Conservation (phyloP, 2,113 vertebrate species). For the Muntiacus muntjak region DNA sequence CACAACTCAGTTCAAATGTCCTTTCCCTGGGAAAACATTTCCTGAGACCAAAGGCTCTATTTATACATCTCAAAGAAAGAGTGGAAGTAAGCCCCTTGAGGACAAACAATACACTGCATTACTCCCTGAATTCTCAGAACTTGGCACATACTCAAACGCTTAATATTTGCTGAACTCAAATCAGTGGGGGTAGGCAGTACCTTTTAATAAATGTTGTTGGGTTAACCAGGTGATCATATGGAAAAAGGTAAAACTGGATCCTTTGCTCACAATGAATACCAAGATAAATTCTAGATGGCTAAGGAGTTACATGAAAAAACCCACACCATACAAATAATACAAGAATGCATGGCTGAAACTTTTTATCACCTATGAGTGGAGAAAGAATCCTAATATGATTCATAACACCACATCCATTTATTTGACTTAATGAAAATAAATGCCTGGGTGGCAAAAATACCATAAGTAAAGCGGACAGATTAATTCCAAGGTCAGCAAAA, state of each 20-base stretch:
- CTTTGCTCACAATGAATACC: not conserved
- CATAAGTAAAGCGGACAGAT: not conserved
- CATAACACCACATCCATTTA: not conserved
- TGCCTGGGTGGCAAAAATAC: not conserved
- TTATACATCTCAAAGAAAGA: not conserved
- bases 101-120: not conserved
- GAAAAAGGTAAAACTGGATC: not conserved
- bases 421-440: not conserved
- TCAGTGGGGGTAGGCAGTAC: not conserved
- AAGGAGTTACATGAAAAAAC: not conserved
- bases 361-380: not conserved
- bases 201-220: not conserved
- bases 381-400: not conserved
- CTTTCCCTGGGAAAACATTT: not conserved
- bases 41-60: not conserved
- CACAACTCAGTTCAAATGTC: not conserved
- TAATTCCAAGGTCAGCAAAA: not conserved
- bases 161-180: not conserved
- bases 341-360: not conserved
- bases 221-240: not conserved
- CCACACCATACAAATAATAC: not conserved
- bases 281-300: not conserved
- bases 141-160: not conserved
- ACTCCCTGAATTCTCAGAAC: not conserved
- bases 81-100: not conserved